A percentile compares a stretch with the other conserved stretches of the same genome.
phyloP scores from a whole-genome alignment of 2,888 invertebrate genomes.

The Mayetiola destructor region DNA sequence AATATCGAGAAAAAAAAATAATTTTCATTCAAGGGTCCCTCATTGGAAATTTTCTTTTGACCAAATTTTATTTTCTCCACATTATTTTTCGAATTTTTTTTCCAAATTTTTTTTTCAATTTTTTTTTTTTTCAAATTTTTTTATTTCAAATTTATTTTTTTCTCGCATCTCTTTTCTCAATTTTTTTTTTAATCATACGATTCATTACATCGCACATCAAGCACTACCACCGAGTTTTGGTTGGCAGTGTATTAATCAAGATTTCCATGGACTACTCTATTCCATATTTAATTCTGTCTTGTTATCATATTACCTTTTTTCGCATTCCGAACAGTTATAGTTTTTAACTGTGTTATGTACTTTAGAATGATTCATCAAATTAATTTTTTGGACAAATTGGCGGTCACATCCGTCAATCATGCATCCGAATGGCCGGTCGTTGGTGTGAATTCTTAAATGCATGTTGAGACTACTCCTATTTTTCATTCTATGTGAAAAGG shows the following conservation, averaged over 20 bases:
- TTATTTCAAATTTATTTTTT: neutral
- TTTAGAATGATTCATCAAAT: slow-evolving; percentile 33
- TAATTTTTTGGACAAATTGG: slow-evolving; percentile 36
- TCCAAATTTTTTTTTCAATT: too few species aligned
- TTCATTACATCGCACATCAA: too few species aligned
- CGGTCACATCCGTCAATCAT: slow-evolving; percentile 35
- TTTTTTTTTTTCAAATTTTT: neutral
- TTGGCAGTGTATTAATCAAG: too few species aligned
- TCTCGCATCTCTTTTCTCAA: too few species aligned
- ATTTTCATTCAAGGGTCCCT: too few species aligned
- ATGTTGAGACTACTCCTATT: slow-evolving; percentile 35
- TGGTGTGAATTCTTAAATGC: slow-evolving; percentile 35
- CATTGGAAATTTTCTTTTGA: too few species aligned
- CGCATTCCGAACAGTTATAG: slow-evolving; percentile 33
- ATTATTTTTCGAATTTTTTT: too few species aligned
- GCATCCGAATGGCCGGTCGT: slow-evolving; percentile 34
- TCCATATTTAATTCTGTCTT: too few species aligned
- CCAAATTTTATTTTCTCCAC: too few species aligned
- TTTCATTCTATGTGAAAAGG: slow-evolving; percentile 23
- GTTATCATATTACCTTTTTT: slow-evolving; percentile 25
- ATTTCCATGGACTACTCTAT: too few species aligned
- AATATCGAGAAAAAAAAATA: too few species aligned
- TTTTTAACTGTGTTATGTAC: slow-evolving; percentile 33
- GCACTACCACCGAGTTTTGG: too few species aligned
- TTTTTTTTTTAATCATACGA: neutral